Percentiles rank a stretch among this genome's conserved stretches.
Evolutionary conservation across 1,140 invertebrate species (phyloP).

Genomic region (Papilio polytes): DNA sequence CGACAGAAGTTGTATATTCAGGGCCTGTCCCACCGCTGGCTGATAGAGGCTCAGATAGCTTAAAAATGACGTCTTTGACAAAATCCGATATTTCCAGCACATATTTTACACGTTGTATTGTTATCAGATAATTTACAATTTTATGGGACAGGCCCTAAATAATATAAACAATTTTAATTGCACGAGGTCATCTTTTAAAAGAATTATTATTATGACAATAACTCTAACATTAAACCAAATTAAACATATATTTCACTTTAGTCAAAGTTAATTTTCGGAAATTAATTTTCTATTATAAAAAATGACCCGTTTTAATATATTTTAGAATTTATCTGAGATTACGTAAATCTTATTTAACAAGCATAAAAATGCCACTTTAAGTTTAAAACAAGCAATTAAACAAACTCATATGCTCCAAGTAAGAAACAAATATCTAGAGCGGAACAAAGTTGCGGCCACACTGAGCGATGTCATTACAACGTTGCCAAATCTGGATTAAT

Average conservation of each 20-base stretch:
- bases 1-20: neutral
- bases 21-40: too few species aligned
- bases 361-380: neutral
- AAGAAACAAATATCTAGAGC: slow-evolving; percentile 65
- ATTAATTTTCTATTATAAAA: too few species aligned
- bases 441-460: slow-evolving; percentile 52
- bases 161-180: neutral
- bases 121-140: too few species aligned
- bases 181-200: too few species aligned
- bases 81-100: too few species aligned
- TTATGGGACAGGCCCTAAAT: neutral
- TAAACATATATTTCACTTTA: neutral
- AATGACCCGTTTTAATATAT: neutral
- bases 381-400: neutral
- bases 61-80: too few species aligned
- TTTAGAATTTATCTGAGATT: neutral
- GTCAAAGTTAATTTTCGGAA: too few species aligned
- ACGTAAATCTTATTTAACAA: neutral
- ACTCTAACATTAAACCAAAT: neutral
- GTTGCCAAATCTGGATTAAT: slow-evolving; percentile 70
- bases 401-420: slow-evolving; percentile 34
- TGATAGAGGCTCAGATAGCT: too few species aligned
- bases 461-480: slow-evolving; percentile 66
- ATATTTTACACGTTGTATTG: too few species aligned
- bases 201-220: neutral